Conservation (phyloP, 2,113 vertebrate genomes). For the Strix aluco region DNA sequence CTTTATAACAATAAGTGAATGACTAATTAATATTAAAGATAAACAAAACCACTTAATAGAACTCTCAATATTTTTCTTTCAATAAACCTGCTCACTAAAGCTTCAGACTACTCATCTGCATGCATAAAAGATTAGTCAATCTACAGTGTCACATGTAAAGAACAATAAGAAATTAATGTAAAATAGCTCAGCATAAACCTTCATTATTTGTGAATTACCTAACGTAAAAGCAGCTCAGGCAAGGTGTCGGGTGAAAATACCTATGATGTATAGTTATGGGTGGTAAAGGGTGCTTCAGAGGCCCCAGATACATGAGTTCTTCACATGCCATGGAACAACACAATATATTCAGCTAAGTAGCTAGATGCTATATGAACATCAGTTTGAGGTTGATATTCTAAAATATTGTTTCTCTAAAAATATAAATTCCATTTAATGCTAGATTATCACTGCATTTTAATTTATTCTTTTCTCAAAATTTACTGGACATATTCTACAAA, state of each 20-base stretch:
- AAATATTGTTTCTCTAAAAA: background rate
- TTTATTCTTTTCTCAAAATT: background rate
- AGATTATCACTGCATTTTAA: background rate
- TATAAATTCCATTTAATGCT: background rate
- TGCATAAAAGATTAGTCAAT: background rate
- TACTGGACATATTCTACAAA: fast-evolving
- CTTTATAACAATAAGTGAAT: background rate
- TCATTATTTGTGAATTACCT: background rate
- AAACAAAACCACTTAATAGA: background rate
- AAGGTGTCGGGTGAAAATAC: background rate
- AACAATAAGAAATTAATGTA: background rate
- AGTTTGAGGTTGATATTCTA: background rate
- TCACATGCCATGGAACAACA: background rate
- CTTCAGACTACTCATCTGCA: background rate
- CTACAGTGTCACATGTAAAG: background rate
- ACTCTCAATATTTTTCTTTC: background rate
- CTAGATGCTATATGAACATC: background rate
- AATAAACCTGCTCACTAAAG: background rate
- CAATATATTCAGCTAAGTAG: background rate
- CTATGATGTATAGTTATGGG: background rate
- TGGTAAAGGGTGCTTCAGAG: background rate
- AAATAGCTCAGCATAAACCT: background rate
- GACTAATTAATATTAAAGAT: background rate
- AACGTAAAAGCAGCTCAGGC: background rate
- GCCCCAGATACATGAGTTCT: background rate